A percentile compares a stretch with the other conserved stretches of the same genome.
phyloP scores from a whole-genome alignment of 2,797 vertebrate genomes.

The Betta splendens region DNA sequence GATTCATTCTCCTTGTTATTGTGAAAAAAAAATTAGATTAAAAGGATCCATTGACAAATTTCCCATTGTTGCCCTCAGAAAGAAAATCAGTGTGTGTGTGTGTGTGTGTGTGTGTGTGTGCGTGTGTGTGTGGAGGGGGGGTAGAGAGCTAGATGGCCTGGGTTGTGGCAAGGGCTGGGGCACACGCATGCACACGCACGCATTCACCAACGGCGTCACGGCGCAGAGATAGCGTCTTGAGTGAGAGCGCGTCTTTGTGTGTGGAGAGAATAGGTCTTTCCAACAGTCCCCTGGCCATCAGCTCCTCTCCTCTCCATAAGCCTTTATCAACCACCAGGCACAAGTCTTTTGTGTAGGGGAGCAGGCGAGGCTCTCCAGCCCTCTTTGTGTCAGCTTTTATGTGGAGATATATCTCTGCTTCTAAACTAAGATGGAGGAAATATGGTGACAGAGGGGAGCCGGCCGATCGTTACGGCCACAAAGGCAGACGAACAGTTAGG shows the following conservation, averaged over 20 bases:
- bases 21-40: neutral
- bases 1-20: too few relatives aligned
- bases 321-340: constrained; percentile 70
- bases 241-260: constrained; percentile 72
- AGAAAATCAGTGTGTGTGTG: constrained; percentile 32
- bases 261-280: constrained; percentile 74
- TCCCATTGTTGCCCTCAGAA: constrained; percentile 22
- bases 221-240: constrained; percentile 72
- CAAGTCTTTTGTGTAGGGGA: constrained; percentile 67
- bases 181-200: constrained; percentile 13
- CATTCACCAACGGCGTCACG: constrained; percentile 56
- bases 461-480: constrained; percentile 77
- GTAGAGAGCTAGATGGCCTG: constrained; percentile 24
- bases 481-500: constrained; percentile 77
- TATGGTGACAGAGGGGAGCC: constrained; percentile 76
- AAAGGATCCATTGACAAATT: neutral
- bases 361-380: constrained; percentile 54
- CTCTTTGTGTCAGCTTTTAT: constrained; percentile 76
- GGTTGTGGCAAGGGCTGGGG: constrained; percentile 27
- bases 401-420: constrained; percentile 77
- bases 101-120: too few relatives aligned
- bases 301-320: constrained; percentile 63
- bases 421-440: constrained; percentile 81
- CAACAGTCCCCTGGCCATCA: constrained; percentile 60
- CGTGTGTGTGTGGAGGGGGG: constrained; percentile 35